Evolutionary conservation across 92 coral and sea anemone species (phyloP).

Genomic region (Zoanthus solanderi): DNA sequence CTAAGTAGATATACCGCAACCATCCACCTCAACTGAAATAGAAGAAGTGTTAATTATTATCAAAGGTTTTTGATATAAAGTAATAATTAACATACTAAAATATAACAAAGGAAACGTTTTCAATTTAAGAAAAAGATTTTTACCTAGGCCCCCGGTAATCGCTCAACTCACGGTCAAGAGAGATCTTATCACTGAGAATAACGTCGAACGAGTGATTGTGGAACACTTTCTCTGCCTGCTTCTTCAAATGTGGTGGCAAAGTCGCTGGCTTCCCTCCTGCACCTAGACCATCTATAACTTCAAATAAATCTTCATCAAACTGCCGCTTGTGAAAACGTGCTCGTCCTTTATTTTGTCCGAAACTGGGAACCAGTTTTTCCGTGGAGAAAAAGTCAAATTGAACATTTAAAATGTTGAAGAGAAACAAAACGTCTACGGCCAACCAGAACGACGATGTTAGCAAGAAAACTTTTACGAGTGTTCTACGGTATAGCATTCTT

Average conservation of each 20-base stretch:
- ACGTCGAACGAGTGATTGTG: constrained; percentile 89
- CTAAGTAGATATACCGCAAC: too few species aligned
- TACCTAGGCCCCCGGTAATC: constrained; percentile 93
- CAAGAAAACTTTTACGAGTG: constrained; percentile 77
- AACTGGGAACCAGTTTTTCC: constrained; percentile 67
- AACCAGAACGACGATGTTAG: constrained; percentile 88
- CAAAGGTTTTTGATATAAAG: too few species aligned
- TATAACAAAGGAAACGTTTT: too few species aligned
- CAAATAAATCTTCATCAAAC: constrained; percentile 21
- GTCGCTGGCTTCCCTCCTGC: constrained; percentile 81
- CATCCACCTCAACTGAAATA: too few species aligned
- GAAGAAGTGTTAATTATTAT: too few species aligned
- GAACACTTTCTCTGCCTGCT: constrained; percentile 69
- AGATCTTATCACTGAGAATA: constrained; percentile 80
- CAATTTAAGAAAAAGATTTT: constrained; percentile 3
- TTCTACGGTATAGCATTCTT: constrained; percentile 64
- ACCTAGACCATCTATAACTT: constrained; percentile 77
- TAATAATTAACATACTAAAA: too few species aligned
- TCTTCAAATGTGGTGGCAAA: constrained; percentile 69
- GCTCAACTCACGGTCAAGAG: constrained; percentile 75
- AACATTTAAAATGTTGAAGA: constrained; percentile 68
- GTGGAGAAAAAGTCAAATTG: constrained; percentile 76
- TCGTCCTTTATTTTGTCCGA: constrained; percentile 8
- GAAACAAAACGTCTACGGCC: constrained; percentile 76
- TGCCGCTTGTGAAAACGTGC: constrained; percentile 17